Percentiles rank a stretch among this genome's conserved stretches.
These are phyloP conservation scores for Calvadosia cruxmelitensis DNA, from an alignment of 30 jellyfish, hydroid and myxozoan genomes.

Conservation along the genomic window DNA sequence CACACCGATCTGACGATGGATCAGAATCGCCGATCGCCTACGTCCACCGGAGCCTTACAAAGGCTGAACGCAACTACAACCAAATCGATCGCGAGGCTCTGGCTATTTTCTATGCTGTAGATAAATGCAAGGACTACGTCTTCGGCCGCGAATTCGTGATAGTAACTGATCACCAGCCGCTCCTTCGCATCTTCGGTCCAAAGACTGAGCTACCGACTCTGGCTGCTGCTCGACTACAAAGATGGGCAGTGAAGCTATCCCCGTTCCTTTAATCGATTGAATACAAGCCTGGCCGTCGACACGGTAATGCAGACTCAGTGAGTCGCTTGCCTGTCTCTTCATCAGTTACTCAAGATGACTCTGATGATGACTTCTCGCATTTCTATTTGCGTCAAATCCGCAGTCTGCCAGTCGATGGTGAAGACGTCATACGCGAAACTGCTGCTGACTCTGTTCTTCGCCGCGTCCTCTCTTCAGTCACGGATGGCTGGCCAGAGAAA, in stretches of 20 bases:
- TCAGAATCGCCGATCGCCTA: too few species aligned
- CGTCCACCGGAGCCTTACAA: too few species aligned
- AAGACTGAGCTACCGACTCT: too few species aligned
- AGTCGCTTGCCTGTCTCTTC: slow-evolving; percentile 11
- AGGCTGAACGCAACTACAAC: too few species aligned
- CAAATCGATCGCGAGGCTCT: too few species aligned
- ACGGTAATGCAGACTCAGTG: slow-evolving; percentile 21
- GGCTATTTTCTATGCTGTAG: too few species aligned
- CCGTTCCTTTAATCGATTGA: slow-evolving; percentile 7
- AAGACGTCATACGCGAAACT: neutral
- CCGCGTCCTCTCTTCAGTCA: neutral
- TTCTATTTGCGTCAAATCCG: neutral
- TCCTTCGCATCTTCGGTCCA: too few species aligned
- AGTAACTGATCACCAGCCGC: too few species aligned
- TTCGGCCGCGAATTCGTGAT: too few species aligned
- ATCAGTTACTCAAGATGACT: neutral
- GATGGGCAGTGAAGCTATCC: slow-evolving; percentile 24
- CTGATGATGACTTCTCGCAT: neutral
- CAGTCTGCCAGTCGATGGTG: slow-evolving; percentile 1
- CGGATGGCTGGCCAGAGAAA: slow-evolving; percentile 1
- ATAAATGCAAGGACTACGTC: too few species aligned
- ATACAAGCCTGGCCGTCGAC: neutral
- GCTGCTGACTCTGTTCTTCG: neutral
- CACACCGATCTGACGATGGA: too few species aligned
- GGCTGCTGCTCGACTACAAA: too few species aligned